Percentiles rank a stretch among this genome's conserved stretches.
These are phyloP conservation scores for Rachycentron canadum DNA, from an alignment of 2,797 vertebrate species.

Conservation along the genomic window DNA sequence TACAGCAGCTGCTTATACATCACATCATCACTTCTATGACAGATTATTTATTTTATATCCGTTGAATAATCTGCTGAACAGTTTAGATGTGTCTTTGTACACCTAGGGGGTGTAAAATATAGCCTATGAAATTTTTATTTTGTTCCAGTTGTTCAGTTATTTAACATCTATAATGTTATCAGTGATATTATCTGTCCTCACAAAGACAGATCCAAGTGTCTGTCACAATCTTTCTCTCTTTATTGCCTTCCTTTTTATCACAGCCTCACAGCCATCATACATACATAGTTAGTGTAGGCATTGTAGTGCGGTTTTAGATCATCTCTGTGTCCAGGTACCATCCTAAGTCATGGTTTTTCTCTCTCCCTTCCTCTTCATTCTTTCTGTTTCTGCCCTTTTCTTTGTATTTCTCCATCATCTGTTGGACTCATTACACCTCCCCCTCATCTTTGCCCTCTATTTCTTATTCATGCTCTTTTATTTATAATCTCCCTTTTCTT, in stretches of 20 bases:
- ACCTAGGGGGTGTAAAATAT: neutral
- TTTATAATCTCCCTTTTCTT: conserved; percentile 52
- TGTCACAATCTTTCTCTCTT: conserved; percentile 6
- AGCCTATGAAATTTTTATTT: too few species aligned
- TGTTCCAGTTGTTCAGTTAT: too few species aligned
- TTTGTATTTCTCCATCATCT: conserved; percentile 52
- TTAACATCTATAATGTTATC: neutral
- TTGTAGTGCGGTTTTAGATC: conserved; percentile 22
- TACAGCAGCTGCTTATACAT: neutral
- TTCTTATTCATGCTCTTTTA: conserved; percentile 49
- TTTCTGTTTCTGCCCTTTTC: conserved; percentile 51
- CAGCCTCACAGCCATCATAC: conserved; percentile 19
- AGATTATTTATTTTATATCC: neutral
- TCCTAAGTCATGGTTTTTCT: conserved; percentile 42
- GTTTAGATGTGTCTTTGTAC: too few species aligned
- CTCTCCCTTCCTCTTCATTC: conserved; percentile 12
- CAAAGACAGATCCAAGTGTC: neutral
- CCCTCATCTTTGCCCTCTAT: conserved; percentile 36
- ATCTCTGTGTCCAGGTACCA: conserved; percentile 24
- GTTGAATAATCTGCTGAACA: neutral
- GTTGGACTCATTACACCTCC: conserved; percentile 45
- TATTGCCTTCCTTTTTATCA: conserved; percentile 33
- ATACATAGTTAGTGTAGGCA: conserved; percentile 13
- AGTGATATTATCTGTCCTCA: neutral
- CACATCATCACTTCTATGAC: neutral